Conservation (phyloP, 2,113 vertebrate species). For the Leuciscus idus region DNA sequence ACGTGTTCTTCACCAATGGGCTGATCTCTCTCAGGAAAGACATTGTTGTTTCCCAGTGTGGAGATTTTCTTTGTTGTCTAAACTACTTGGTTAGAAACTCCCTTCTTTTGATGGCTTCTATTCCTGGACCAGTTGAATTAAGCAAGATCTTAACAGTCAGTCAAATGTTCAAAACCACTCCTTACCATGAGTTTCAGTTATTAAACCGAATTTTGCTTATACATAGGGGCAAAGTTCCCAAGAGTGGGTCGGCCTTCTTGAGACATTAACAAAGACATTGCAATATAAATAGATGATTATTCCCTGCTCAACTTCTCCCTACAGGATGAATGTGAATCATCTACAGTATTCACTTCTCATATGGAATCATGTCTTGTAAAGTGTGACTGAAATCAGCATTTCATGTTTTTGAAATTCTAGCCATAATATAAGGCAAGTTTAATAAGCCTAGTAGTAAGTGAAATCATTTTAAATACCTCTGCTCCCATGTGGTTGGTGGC, state of each 20-base stretch:
- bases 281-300: not conserved
- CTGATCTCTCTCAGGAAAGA: conserved; percentile 53
- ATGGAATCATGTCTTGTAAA: not conserved
- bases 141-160: not conserved
- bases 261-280: not conserved
- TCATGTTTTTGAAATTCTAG: not conserved
- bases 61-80: no score
- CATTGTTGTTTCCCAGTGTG: conserved; percentile 36
- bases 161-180: not conserved
- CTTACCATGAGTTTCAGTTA: not conserved
- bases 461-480: not conserved
- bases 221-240: not conserved
- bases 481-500: not conserved
- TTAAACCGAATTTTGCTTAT: not conserved
- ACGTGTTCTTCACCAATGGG: conserved; percentile 48
- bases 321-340: conserved; percentile 3
- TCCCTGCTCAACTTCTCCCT: not conserved
- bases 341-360: not conserved
- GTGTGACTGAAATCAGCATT: not conserved
- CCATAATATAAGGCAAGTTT: not conserved
- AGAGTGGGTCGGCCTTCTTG: no score
- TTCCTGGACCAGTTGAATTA: not conserved
- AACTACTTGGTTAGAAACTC: not conserved
- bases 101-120: not conserved
- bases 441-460: not conserved